Base-by-base conservation (phyloP, 2,888 invertebrate genomes). In the Epistrophella euchroma region DNA sequence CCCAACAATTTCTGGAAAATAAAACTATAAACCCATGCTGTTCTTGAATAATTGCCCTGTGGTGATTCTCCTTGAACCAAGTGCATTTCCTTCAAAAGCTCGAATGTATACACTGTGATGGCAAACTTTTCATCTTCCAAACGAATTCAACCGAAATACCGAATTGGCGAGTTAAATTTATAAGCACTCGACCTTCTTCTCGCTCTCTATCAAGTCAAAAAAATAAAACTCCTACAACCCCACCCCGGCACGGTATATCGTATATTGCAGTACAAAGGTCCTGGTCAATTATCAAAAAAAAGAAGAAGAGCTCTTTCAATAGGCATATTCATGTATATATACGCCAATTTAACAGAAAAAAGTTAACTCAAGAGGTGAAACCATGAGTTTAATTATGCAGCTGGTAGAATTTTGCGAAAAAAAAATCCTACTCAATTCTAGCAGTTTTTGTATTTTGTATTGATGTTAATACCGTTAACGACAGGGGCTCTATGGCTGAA, bases 131-230 rank as follows among this genome's bases (percentile, higher is more conserved):
- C 75, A 28, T 75, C 55, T 75, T 68, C 37, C n/a, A 17, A 52
- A 28, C 50, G 22, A 25, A 55, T 52, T 60, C 52, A 37, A 56
- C 17, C 28, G 43, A 71, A n/a, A 52, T 56, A 50, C 60, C 37
- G 45, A 83, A 83, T 73, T 77, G 77, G 82, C 72, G 68, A 73
- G 58, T 73, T 73, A 45, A 78, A 83, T 78, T 83, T 68, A 62
- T 74, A 50, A 52, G 66, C 45, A 66, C 74, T 80, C 73, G 81
- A 68, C 45, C 19, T 52, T 52, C 25, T 64, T 19, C 60, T 56
- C 32, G 32, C 11, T 25, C n/a, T 15, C 7, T 6, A n/a, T n/a
- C 0, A 25, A 66, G 7, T 17, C 28, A 13, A 13, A 40, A 22
- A 60, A 7, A 25, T 15, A 15, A 47, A 43, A 62, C 19, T 13